Conservation (phyloP, 2,113 vertebrate genomes). For the Cynopterus brachyotis region DNA sequence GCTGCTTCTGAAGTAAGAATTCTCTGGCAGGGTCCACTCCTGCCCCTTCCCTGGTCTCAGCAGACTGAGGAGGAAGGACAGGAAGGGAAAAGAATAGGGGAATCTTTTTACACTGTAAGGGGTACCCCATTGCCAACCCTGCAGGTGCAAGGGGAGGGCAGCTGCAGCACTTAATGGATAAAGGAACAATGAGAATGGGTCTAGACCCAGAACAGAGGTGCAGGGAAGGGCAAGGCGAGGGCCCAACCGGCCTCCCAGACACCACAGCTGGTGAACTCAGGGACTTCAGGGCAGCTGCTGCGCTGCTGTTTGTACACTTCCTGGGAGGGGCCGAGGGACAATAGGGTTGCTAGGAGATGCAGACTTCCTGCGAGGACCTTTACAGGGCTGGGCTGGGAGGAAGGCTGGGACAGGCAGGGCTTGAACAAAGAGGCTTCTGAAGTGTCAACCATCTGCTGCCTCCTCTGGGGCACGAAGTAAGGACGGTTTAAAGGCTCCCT, state of each 20-base stretch:
- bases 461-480: background rate
- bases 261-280: background rate
- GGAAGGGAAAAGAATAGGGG: background rate
- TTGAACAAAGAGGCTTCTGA: slow-evolving; percentile 83
- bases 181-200: background rate
- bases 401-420: background rate
- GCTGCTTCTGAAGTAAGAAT: background rate
- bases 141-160: background rate
- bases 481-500: background rate
- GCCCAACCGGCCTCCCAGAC: background rate
- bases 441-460: slow-evolving; percentile 71
- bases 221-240: background rate
- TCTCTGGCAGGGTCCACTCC: background rate
- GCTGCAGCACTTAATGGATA: background rate
- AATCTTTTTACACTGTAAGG: background rate
- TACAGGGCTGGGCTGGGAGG: fast-evolving
- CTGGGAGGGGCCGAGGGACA: slow-evolving; percentile 54
- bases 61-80: background rate
- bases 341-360: slow-evolving; percentile 87
- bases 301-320: slow-evolving; percentile 71
- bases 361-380: slow-evolving; percentile 78
- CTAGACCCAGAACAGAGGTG: background rate
- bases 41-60: background rate
- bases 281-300: slow-evolving; percentile 52
- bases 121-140: background rate